phyloP scores from a whole-genome alignment of 1,140 invertebrate species.

The Drosophila trapezifrons region DNA sequence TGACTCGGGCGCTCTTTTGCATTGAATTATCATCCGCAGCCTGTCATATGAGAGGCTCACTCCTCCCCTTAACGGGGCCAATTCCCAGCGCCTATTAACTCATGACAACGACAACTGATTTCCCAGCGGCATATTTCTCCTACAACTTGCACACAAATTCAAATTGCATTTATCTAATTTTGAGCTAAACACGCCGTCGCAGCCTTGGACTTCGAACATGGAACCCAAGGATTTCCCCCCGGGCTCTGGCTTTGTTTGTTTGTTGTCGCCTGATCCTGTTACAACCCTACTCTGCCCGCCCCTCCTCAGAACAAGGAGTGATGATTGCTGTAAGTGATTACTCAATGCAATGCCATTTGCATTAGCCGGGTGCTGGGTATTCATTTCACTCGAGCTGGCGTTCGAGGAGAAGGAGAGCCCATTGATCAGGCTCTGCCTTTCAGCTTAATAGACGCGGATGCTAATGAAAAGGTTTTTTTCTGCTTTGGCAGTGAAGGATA shows the following conservation, averaged over 20 bases:
- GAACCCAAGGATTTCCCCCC: constrained; percentile 23
- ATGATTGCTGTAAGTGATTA: constrained; percentile 35
- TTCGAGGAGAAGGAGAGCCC: constrained; percentile 6
- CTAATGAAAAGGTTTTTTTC: constrained; percentile 22
- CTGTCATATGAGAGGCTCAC: constrained; percentile 10
- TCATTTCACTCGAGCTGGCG: constrained; percentile 1
- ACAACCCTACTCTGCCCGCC: not conserved
- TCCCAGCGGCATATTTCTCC: constrained; percentile 64
- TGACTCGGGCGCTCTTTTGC: constrained; percentile 33
- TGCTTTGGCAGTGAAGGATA: not conserved
- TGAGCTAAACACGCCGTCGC: constrained; percentile 54
- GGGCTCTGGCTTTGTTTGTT: constrained; percentile 33
- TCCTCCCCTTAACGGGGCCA: not conserved
- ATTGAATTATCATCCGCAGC: constrained; percentile 64
- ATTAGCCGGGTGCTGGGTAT: constrained; percentile 17
- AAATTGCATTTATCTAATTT: constrained; percentile 82
- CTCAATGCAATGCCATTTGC: constrained; percentile 30
- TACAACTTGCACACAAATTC: constrained; percentile 68
- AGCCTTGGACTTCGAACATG: constrained; percentile 40
- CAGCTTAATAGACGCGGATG: constrained; percentile 21
- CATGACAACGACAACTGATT: constrained; percentile 74
- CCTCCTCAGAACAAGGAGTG: constrained; percentile 5
- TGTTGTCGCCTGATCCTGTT: constrained; percentile 25
- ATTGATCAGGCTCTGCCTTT: constrained; percentile 26
- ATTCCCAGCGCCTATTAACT: constrained; percentile 77